Evolutionary conservation across 2,888 invertebrate species (phyloP).

Genomic region (Hedychridium roseum): DNA sequence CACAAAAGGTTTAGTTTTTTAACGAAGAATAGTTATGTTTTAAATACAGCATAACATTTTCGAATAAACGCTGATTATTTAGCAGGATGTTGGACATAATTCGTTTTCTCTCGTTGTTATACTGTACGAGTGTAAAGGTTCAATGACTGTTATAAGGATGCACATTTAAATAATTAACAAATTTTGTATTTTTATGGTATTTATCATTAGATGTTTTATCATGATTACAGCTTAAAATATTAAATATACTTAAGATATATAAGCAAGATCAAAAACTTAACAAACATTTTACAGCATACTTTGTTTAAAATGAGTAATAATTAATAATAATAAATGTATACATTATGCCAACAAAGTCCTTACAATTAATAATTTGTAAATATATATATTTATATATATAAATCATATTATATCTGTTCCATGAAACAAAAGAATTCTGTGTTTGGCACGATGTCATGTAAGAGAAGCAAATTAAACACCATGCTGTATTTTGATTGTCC

Average conservation of each 20-base stretch:
- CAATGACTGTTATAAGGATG: slow-evolving; percentile 5
- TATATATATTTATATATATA: slow-evolving; percentile 32
- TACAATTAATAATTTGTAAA: slow-evolving; percentile 44
- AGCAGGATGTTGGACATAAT: no score
- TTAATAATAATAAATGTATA: slow-evolving; percentile 45
- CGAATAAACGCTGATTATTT: no score
- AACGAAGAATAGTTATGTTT: no score
- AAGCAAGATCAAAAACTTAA: slow-evolving; percentile 64
- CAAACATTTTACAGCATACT: slow-evolving; percentile 62
- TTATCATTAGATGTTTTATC: slow-evolving; percentile 59
- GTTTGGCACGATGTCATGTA: slow-evolving; percentile 59
- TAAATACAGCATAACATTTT: no score
- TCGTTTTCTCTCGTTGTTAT: no score
- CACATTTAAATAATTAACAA: slow-evolving; percentile 24
- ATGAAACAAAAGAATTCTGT: slow-evolving; percentile 39
- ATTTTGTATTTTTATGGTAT: slow-evolving; percentile 23
- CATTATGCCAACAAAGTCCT: slow-evolving; percentile 52
- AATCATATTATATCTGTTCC: slow-evolving; percentile 38
- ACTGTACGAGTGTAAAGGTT: no score
- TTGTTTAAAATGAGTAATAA: slow-evolving; percentile 48
- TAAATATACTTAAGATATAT: slow-evolving; percentile 54
- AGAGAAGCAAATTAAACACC: slow-evolving; percentile 55
- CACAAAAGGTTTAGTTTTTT: no score
- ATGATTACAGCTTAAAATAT: slow-evolving; percentile 62
- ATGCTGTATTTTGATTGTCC: slow-evolving; percentile 58